Evolutionary conservation across 1,140 invertebrate genomes (phyloP).

Genomic region (Trinorchestia longiramus): DNA sequence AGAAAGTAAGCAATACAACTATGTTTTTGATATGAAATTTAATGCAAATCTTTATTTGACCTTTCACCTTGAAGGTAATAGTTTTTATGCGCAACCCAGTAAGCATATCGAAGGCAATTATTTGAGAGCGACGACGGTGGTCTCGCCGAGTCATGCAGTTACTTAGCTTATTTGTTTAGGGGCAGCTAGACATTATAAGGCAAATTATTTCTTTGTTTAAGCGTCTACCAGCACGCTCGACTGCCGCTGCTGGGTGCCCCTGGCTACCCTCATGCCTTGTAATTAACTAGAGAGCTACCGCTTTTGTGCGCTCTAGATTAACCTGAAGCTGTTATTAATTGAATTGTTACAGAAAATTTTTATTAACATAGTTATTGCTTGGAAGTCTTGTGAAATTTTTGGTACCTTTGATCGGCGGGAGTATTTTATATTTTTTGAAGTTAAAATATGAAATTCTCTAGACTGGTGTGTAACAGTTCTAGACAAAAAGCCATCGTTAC

Average conservation of each 20-base stretch:
- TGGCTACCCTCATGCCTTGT: neutral
- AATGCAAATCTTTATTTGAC: neutral
- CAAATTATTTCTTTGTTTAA: slow-evolving; percentile 17
- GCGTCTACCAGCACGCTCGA: neutral
- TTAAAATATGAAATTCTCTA: neutral
- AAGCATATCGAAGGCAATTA: neutral
- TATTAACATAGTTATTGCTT: neutral
- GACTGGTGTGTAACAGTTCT: neutral
- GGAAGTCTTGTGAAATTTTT: neutral
- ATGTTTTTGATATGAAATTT: neutral
- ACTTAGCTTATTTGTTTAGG: slow-evolving; percentile 13
- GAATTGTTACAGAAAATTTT: neutral
- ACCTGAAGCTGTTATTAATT: neutral
- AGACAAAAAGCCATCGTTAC: neutral
- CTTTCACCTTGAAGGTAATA: neutral
- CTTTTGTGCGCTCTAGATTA: neutral
- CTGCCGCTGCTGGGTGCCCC: neutral
- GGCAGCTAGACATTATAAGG: neutral
- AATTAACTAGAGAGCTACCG: neutral
- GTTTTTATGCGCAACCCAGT: neutral
- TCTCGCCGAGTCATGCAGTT: slow-evolving; percentile 15
- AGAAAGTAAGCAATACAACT: neutral
- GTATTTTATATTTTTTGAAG: neutral
- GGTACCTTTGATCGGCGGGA: neutral
- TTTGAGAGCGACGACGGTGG: neutral